Evolutionary conservation across 2,888 invertebrate genomes (phyloP).

Genomic region (Meiosimyza decipiens): DNA sequence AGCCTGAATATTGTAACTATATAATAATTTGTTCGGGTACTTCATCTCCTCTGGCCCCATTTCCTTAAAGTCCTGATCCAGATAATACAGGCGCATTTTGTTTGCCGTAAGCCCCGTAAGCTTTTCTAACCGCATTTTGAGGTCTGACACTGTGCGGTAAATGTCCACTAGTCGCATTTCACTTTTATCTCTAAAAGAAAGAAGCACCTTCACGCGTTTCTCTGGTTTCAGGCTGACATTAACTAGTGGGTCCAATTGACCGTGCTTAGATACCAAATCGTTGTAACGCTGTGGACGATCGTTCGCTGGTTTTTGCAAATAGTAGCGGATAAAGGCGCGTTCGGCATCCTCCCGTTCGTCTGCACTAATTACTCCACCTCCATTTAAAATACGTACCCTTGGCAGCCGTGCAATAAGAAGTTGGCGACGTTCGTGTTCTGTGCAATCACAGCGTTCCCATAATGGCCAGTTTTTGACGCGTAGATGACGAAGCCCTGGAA

Average conservation of each 20-base stretch:
- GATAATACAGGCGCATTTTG: constrained; percentile 89
- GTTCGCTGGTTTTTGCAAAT: constrained; percentile 87
- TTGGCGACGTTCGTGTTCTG: constrained; percentile 89
- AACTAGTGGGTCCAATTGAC: constrained; percentile 89
- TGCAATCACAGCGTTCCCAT: constrained; percentile 83
- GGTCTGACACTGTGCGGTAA: constrained; percentile 82
- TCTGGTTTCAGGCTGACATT: constrained; percentile 88
- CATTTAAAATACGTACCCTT: constrained; percentile 86
- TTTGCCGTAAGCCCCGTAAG: constrained; percentile 84
- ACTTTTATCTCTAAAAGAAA: constrained; percentile 81
- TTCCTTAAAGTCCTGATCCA: constrained; percentile 82
- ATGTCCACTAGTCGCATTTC: constrained; percentile 82
- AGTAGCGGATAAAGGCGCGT: constrained; percentile 91
- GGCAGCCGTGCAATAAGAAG: constrained; percentile 89
- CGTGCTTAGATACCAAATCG: constrained; percentile 86
- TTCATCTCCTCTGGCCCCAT: constrained; percentile 89
- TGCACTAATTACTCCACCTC: constrained; percentile 84
- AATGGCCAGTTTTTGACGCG: constrained; percentile 79
- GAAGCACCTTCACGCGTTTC: constrained; percentile 85
- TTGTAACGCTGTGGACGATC: constrained; percentile 81
- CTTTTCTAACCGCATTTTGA: constrained; percentile 82
- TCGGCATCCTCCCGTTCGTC: constrained; percentile 94
- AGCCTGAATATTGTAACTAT: constrained; percentile 89
- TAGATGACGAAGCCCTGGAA: constrained; percentile 84
- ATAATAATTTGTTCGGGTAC: constrained; percentile 87